phyloP scores from a whole-genome alignment of 1,140 invertebrate species.

The Cyclargus thomasi region DNA sequence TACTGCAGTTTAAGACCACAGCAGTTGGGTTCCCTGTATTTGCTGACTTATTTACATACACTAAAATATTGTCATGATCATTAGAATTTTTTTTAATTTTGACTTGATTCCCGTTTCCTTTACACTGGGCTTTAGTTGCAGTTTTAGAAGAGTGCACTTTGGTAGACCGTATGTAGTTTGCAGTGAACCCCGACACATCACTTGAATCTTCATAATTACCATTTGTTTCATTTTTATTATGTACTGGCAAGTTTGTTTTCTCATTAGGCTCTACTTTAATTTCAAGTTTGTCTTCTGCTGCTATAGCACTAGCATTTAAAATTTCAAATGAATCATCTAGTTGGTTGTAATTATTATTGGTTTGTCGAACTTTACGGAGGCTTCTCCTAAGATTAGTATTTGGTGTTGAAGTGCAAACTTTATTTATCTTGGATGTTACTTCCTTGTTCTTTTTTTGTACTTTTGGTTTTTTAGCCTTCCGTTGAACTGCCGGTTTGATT shows the following conservation, averaged over 20 bases:
- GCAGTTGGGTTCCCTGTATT: slow-evolving; percentile 38
- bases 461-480: slow-evolving; percentile 43
- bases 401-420: slow-evolving; percentile 56
- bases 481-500: slow-evolving; percentile 42
- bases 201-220: slow-evolving; percentile 62
- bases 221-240: slow-evolving; percentile 38
- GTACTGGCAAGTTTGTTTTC: slow-evolving; percentile 25
- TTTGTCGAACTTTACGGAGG: slow-evolving; percentile 43
- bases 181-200: slow-evolving; percentile 68
- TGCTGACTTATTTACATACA: slow-evolving; percentile 53
- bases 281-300: slow-evolving; percentile 32
- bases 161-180: slow-evolving; percentile 65
- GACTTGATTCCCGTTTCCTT: slow-evolving; percentile 38
- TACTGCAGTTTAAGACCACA: slow-evolving; percentile 44
- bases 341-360: slow-evolving; percentile 38
- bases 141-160: slow-evolving; percentile 53
- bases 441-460: slow-evolving; percentile 40
- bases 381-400: slow-evolving; percentile 52
- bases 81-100: slow-evolving; percentile 39
- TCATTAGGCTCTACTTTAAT: slow-evolving; percentile 29
- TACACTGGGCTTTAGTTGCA: slow-evolving; percentile 46
- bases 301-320: slow-evolving; percentile 32
- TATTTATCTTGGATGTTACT: slow-evolving; percentile 48
- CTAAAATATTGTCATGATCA: slow-evolving; percentile 37
- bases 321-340: slow-evolving; percentile 50